A percentile compares a stretch with the other conserved stretches of the same genome.
Evolutionary conservation across 1,140 invertebrate genomes (phyloP).

Genomic region (Patella vulgata): DNA sequence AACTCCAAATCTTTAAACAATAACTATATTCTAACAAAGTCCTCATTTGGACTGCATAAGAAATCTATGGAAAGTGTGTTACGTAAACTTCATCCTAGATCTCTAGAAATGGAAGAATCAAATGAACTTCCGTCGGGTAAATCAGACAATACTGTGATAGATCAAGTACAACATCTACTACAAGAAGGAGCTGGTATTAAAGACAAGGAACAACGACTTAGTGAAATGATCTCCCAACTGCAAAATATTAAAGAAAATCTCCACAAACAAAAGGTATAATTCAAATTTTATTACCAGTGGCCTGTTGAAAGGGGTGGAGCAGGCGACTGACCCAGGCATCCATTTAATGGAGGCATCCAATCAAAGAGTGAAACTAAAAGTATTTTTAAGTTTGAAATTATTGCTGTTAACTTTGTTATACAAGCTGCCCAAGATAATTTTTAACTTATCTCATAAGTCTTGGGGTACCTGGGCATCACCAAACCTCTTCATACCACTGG

Average conservation of each 20-base stretch:
- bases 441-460: no score
- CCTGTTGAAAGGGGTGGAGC: constrained; percentile 4
- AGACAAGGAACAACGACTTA: constrained; percentile 75
- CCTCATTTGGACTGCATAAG: constrained; percentile 69
- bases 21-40: constrained; percentile 40
- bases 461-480: no score
- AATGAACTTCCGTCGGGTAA: constrained; percentile 26
- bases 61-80: constrained; percentile 72
- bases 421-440: no score
- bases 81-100: constrained; percentile 44
- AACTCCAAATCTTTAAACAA: constrained; percentile 20
- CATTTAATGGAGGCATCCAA: no score
- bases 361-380: no score
- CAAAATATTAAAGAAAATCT: constrained; percentile 83
- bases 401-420: no score
- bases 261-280: constrained; percentile 71
- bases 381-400: no score
- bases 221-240: constrained; percentile 84
- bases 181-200: constrained; percentile 50
- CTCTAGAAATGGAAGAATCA: constrained; percentile 21
- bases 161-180: constrained; percentile 12
- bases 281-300: constrained; percentile 13
- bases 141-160: constrained; percentile 42
- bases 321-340: no score
- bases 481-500: no score